These are phyloP conservation scores for Callopanchax toddi DNA, from an alignment of 2,113 vertebrate species.

Conservation along the genomic window DNA sequence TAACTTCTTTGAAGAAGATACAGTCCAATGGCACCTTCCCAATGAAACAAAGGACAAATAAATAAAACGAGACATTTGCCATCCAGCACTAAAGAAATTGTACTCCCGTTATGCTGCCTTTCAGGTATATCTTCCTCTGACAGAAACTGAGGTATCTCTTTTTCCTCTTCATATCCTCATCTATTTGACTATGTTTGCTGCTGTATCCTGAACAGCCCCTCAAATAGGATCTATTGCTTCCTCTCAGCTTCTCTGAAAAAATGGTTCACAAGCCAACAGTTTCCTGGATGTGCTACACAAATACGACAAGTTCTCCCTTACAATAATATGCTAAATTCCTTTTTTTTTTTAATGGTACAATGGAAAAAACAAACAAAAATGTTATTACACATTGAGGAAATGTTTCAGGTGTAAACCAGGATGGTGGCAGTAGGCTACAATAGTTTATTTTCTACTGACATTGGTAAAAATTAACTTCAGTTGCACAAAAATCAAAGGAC, in stretches of 20 bases:
- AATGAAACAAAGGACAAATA: too few species aligned
- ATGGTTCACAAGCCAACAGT: not conserved
- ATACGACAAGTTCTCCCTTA: slow-evolving; percentile 14
- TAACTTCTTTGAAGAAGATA: too few species aligned
- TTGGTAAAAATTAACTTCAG: not conserved
- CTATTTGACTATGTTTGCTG: not conserved
- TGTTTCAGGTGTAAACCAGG: not conserved
- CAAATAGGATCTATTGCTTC: slow-evolving; percentile 2
- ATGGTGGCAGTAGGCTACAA: not conserved
- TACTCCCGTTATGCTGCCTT: too few species aligned
- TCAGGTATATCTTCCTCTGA: too few species aligned
- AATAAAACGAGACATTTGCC: too few species aligned
- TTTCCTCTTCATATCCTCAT: not conserved
- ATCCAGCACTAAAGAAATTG: too few species aligned
- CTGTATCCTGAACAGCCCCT: not conserved
- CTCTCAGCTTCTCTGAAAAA: not conserved
- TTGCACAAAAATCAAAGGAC: not conserved
- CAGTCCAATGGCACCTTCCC: too few species aligned
- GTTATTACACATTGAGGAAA: not conserved
- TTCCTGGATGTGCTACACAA: slow-evolving; percentile 33
- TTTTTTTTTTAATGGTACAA: not conserved
- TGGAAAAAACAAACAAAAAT: not conserved
- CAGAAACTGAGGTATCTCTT: not conserved
- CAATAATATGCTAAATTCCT: not conserved
- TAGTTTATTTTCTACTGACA: not conserved